Percentiles rank a stretch among this genome's conserved stretches.
These are phyloP conservation scores for Zootoca vivipara DNA, from an alignment of 2,113 vertebrate genomes.

Conservation along the genomic window DNA sequence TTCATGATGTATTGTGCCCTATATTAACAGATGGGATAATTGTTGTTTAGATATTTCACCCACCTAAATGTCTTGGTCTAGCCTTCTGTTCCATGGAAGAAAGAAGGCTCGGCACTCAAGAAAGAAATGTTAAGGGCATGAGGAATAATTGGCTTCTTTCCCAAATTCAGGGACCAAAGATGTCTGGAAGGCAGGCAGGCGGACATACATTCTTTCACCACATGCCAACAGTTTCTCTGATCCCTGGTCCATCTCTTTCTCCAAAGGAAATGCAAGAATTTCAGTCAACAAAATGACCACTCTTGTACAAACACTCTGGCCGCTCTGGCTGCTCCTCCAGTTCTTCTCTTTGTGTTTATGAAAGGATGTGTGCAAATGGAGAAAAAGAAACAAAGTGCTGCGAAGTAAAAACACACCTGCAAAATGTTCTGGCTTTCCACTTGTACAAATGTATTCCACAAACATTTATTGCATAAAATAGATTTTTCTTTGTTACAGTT, in stretches of 20 bases:
- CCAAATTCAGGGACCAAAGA: not conserved
- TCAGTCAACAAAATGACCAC: not conserved
- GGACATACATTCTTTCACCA: too few relatives aligned
- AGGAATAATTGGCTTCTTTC: not conserved
- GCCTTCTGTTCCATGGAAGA: not conserved
- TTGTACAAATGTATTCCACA: not conserved
- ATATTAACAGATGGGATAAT: too few relatives aligned
- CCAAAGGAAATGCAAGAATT: not conserved
- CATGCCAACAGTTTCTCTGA: not conserved
- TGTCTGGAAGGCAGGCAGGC: not conserved
- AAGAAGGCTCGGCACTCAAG: not conserved
- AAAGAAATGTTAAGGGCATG: not conserved
- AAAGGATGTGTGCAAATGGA: constrained; percentile 24
- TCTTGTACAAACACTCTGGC: too few relatives aligned
- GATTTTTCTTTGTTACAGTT: too few relatives aligned
- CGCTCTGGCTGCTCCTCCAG: not conserved
- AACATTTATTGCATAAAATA: not conserved
- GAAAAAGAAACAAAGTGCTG: not conserved
- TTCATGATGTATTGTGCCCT: too few relatives aligned
- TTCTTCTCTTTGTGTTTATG: constrained; percentile 6
- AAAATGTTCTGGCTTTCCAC: not conserved
- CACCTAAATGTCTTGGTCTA: too few relatives aligned
- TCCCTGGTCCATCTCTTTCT: not conserved
- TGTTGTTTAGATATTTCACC: too few relatives aligned
- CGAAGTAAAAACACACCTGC: not conserved